Evolutionary conservation across 1,140 invertebrate genomes (phyloP), one percentile per base, ranked within the genome.

Genomic region (Sycophila sp.): DNA sequence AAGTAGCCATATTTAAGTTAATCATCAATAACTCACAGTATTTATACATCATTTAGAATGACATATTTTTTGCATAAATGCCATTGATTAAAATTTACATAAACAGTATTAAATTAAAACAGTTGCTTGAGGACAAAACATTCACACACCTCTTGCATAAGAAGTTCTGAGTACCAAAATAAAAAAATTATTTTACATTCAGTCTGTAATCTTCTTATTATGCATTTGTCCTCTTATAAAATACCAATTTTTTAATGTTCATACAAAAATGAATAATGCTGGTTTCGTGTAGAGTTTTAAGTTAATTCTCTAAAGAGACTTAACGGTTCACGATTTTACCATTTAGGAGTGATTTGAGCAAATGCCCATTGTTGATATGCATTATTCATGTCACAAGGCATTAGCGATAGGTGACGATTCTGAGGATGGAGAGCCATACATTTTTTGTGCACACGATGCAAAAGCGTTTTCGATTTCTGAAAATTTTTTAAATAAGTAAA

Each of bases 291-390:
- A 36, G 11, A 36, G n/a, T 36, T 11, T 6, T 36, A 11, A 10
- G 6, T 47, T 47, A 22, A 47, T 47, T 47, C 11, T 4, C 7
- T 47, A 11, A 47, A 17, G 15, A 4, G 2, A 38, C 32, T 36
- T 34, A 59, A 30, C 11, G 19, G 30, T 19, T 60, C 32, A 26
- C 10, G 42, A n/a, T 5, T 75, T 90, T 85, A 90, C 90, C 89
- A 93, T 53, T 89, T 90, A 1, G 93, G 92, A 69, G 91, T 89
- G 60, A 95, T 91, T 81, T 92, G 90, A 77, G 92, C 90, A 80
- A 96, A 96, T 40, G 88, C 89, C 95, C 95, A 97, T 79, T 96
- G 92, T 76, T 96, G 94, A 85, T 94, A 96, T 36, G 92, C 92
- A 81, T 96, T 95, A 74, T 94, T 91, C 26, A 90, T 83, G 84